These are phyloP conservation scores for Hyles lineata DNA, from an alignment of 2,888 invertebrate genomes.

Conservation along the genomic window DNA sequence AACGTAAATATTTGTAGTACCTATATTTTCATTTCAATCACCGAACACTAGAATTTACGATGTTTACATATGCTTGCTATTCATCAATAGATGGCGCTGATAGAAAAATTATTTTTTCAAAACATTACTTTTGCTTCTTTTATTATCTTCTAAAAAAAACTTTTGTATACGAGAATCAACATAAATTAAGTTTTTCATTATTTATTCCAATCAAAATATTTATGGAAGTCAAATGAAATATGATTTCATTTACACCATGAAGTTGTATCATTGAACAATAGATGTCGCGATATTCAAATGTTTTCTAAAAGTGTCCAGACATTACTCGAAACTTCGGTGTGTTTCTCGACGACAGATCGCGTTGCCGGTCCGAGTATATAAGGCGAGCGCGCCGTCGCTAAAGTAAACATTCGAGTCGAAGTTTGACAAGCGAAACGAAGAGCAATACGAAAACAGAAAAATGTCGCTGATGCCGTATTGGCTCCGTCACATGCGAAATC, in stretches of 20 bases:
- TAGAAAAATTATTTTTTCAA: not conserved
- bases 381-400: conserved; percentile 44
- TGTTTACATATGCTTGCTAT: conserved; percentile 21
- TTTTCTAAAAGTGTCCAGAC: not conserved
- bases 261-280: conserved; percentile 44
- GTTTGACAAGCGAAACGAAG: conserved; percentile 28
- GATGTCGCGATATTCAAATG: conserved; percentile 51
- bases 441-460: conserved; percentile 45
- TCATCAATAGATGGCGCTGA: conserved; percentile 32
- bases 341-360: conserved; percentile 65
- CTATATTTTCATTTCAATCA: not conserved
- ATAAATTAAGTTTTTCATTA: not conserved
- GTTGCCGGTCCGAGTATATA: conserved; percentile 60
- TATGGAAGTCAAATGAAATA: too few species aligned
- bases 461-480: conserved; percentile 79
- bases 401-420: conserved; percentile 43
- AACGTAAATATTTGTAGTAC: not conserved
- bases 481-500: conserved; percentile 74
- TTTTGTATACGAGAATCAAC: not conserved
- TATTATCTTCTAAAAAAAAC: too few species aligned
- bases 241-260: too few species aligned
- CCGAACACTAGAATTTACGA: not conserved
- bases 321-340: conserved; percentile 59
- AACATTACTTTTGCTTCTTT: not conserved
- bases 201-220: too few species aligned